phyloP scores from a whole-genome alignment of 2,797 vertebrate genomes.

The Caiman crocodilus region DNA sequence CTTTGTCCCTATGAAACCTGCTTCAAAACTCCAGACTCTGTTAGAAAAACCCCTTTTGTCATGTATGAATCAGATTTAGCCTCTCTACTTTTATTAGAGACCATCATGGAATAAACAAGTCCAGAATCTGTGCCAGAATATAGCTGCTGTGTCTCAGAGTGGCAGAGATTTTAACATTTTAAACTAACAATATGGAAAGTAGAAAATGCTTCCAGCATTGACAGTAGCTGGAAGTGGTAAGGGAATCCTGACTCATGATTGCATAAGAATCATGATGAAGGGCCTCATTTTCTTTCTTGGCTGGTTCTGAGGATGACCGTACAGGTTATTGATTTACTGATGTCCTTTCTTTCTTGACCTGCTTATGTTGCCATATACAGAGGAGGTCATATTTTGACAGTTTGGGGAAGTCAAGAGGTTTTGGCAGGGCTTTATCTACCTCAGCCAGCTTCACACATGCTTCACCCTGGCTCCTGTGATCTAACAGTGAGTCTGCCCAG shows the following conservation, averaged over 20 bases:
- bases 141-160: neutral
- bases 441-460: neutral
- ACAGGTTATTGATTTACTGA: fast-evolving
- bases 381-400: neutral
- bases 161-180: neutral
- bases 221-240: neutral
- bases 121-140: neutral
- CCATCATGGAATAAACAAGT: neutral
- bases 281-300: neutral
- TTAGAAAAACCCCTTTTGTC: neutral
- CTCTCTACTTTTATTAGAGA: neutral
- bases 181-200: neutral
- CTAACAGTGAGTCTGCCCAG: neutral
- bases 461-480: neutral
- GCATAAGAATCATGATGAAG: neutral
- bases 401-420: neutral
- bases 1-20: neutral
- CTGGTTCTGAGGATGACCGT: neutral
- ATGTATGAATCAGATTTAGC: neutral
- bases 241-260: neutral
- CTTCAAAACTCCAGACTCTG: neutral
- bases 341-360: neutral
- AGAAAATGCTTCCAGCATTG: neutral
- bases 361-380: neutral
- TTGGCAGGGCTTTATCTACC: neutral